Evolutionary conservation across 1,140 invertebrate species (phyloP).

Genomic region (Zaprionus tsacasi): DNA sequence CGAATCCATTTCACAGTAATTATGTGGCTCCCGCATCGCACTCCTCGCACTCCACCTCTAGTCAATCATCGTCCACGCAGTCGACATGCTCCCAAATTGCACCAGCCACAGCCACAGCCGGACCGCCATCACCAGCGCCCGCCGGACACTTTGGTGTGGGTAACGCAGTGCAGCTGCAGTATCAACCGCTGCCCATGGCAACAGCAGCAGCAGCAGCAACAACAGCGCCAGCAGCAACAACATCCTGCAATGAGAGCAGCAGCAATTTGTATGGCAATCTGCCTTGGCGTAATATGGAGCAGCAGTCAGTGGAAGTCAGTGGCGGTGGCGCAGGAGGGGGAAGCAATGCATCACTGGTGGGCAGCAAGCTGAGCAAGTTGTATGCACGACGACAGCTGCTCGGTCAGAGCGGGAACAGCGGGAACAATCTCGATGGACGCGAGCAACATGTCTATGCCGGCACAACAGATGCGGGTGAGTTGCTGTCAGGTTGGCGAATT

Average conservation of each 20-base stretch:
- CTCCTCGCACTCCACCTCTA: slow-evolving; percentile 80
- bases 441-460: slow-evolving; percentile 33
- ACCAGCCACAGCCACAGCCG: slow-evolving; percentile 27
- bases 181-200: slow-evolving; percentile 67
- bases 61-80: slow-evolving; percentile 82
- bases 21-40: slow-evolving; percentile 61
- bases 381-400: slow-evolving; percentile 69
- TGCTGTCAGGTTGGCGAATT: neutral
- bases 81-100: slow-evolving; percentile 78
- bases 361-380: slow-evolving; percentile 74
- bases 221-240: slow-evolving; percentile 30
- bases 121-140: slow-evolving; percentile 19
- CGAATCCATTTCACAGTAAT: slow-evolving; percentile 78
- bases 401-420: slow-evolving; percentile 53
- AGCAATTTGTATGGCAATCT: slow-evolving; percentile 11
- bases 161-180: slow-evolving; percentile 61
- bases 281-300: slow-evolving; percentile 30
- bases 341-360: slow-evolving; percentile 22
- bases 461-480: slow-evolving; percentile 60
- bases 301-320: slow-evolving; percentile 1
- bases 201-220: slow-evolving; percentile 31
- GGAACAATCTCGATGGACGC: slow-evolving; percentile 51
- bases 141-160: slow-evolving; percentile 66
- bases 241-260: slow-evolving; percentile 2
- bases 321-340: neutral